Base-by-base conservation (phyloP, 2,888 invertebrate genomes). In the Gymnocheta viridis region DNA sequence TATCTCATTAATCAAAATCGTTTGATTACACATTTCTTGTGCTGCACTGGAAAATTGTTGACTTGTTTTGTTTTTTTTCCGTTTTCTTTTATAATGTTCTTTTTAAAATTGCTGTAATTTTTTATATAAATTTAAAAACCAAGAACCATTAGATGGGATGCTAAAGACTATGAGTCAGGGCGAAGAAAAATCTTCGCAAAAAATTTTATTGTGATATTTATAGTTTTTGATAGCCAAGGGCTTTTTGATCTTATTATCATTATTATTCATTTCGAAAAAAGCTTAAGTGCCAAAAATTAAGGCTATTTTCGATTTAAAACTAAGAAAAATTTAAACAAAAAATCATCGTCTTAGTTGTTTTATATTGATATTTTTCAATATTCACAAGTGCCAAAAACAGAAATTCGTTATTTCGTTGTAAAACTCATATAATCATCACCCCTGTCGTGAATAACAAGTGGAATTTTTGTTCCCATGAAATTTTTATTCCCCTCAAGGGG, bases 311-410 rank as follows among this genome's bases (percentile, higher is more conserved):
- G 17, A 9, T 32, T 32, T 32, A n/a, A 56, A 56, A n/a, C 54
- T n/a, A n/a, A n/a, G n/a, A n/a, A n/a, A n/a, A n/a, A n/a, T n/a
- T n/a, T n/a, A n/a, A 54, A 27, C 22, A 22, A 49, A 54, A 54
- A 10, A 22, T n/a, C n/a, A n/a, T n/a, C 14, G 12, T 49, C 22
- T 3, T 22, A 1, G 10, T 22, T 22, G 4, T 56, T 56, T n/a
- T 56, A 19, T 27, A 17, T 14, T 29, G 22, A 47, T 51, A 19
- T 58, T 27, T 35, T 41, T 35, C 10, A 29, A 29, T 29, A 47
- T n/a, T 67, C 67, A 80, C 54, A 62, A 79, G 72, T 58, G 64
- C 60, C 72, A 72, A 72, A 49, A 56, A 58, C 44, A 38, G 35
- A 54, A 70, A 32, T n/a, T 32, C 4, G 17, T 32, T 32, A 29